Conservation (phyloP, 2,797 vertebrate species). For the Galago senegalensis region DNA sequence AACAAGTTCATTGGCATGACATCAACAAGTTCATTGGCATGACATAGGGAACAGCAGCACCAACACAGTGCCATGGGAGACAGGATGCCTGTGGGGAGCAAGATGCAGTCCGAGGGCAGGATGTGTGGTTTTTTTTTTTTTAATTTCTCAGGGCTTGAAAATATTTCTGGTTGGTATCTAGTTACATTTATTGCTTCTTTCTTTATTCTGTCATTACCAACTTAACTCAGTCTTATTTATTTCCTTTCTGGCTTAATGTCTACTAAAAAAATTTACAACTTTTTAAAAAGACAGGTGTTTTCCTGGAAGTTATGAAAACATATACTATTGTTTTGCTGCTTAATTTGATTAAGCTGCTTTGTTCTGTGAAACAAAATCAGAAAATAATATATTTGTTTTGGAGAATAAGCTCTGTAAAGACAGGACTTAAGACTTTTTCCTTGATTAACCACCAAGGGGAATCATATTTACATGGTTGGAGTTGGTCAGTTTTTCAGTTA, state of each 20-base stretch:
- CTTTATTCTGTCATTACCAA: conserved; percentile 18
- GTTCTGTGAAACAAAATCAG: neutral
- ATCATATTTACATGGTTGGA: neutral
- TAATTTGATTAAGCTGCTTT: conserved; percentile 5
- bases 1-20: neutral
- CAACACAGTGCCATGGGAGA: neutral
- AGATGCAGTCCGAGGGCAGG: neutral
- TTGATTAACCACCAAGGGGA: neutral
- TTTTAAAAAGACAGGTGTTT: neutral
- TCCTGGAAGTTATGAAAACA: neutral
- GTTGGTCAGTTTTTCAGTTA: conserved; percentile 15
- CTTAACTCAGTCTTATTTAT: neutral
- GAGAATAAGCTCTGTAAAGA: conserved; percentile 24
- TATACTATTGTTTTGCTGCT: neutral
- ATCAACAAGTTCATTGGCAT: neutral
- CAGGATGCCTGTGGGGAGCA: neutral
- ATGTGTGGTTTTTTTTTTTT: neutral
- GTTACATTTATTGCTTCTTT: neutral
- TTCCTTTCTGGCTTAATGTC: neutral
- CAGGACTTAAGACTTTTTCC: neutral
- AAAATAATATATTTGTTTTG: conserved; percentile 30
- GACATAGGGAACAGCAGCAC: neutral
- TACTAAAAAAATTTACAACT: neutral
- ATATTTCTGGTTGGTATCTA: neutral
- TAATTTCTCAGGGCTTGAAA: neutral